Base-by-base conservation (phyloP, 2,113 vertebrate species). In the Sprattus sprattus region DNA sequence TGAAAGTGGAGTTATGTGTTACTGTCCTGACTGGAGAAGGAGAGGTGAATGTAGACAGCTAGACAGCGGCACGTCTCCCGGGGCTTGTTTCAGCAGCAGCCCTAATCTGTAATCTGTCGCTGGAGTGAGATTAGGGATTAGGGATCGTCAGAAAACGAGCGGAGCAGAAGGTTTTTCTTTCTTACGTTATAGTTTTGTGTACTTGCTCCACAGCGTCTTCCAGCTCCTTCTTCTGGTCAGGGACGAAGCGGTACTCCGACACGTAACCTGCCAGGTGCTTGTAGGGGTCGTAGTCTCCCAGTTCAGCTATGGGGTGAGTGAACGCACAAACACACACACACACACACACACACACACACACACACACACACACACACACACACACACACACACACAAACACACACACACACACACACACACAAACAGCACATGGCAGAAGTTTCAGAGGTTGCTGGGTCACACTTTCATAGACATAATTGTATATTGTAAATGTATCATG, bases 161-260 rank as follows among this genome's bases (percentile, higher is more conserved):
- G 18, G 47, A 46, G 6, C 45, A 78, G 16, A 67, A 18, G 22
- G 4, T 60, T 18, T 64, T 5, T 15, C 39, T 11, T 45, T 87
- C 96, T 95, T 96, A 97, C 97, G 94, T 93, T 47, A 97, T 89
- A 83, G 96, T 96, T 93, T 97, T 97, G 89, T 97, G 97, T 89
- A 95, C 96, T 86, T 88, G 92, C 86, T 97, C 96, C 83, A 97
- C 93, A 67, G 95, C 93, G 44, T 97, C 95, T 90, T 97, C 97
- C n/a, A 97, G 91, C 83, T 97, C 97, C 90, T 97, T 96, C 60
- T 96, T 97, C 93, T 97, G 97, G 91, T 97, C 96, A 0, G 97
- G 96, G 88, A 97, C 96, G 71, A 97, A 97, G 80, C 97, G 96
- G 52, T 96, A 97, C 87, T 97, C 96, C 0, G 97, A 97, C 81